Evolutionary conservation across 2,797 vertebrate genomes (phyloP), one percentile per base, ranked within the genome.

Genomic region (Eospalax fontanierii): DNA sequence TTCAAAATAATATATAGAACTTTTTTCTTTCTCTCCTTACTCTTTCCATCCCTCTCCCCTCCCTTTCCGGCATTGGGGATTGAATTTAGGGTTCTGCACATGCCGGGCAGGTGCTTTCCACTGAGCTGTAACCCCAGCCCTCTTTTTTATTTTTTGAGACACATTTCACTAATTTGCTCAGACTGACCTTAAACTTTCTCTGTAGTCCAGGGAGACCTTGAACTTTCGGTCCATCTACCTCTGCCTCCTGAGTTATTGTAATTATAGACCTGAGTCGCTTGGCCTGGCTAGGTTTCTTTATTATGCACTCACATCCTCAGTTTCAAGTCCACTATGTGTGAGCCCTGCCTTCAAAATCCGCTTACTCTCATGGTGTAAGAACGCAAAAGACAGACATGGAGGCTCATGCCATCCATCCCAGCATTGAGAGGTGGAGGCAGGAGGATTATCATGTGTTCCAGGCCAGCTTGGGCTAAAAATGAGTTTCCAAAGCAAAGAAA

Each of bases 281-380:
- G 35, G 40, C 50, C 68, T 95, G 46, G 16, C 43, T 83, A 75
- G 33, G 30, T 93, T 96, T 94, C 90, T 90, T 91, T 70, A 50
- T 30, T 35, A n/a, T 81, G 82, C 76, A 85, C 5, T 76, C 16
- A 79, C 1, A 11, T 59, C 8, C 50, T 96, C 9, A 57, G 1
- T 73, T 84, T 24, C 35, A 28, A 79, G 61, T 61, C 18, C 15
- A 43, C 4, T 16, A 0, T 30, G 3, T 59, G 1, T 74, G 50
- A 90, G 22, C 30, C 38, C 26, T 30, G 11, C 9, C 66, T 93
- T 90, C 91, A 28, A 87, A 93, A 40, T 79, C 18, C 46, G 7
- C 50, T 92, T 8, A 18, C 57, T 83, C 43, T 82, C 63, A 15
- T 18, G 54, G 38, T 88, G 65, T 26, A 78, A 54, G 50, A 80